Evolutionary conservation across 2,888 invertebrate genomes (phyloP), one percentile per base, ranked within the genome.

Genomic region (Monoplex corrugatus): DNA sequence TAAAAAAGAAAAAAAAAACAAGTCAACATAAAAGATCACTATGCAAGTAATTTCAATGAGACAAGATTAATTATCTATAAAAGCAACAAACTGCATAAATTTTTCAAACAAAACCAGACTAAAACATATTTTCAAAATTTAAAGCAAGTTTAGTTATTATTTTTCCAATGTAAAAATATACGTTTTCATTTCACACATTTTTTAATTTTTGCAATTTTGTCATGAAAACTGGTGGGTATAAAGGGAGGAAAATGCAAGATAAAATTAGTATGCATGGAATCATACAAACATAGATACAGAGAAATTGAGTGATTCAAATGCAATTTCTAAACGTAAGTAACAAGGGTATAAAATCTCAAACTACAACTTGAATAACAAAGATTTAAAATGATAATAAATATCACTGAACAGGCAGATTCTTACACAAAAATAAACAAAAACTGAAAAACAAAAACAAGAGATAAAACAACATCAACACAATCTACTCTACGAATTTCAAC

Each of bases 221-320:
- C 38, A 32, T 13, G 13, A 75, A 35, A 75, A 38, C 13, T 75
- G 75, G 75, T 8, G n/a, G n/a, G n/a, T n/a, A n/a, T n/a, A 44
- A 83, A 45, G 45, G 87, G 87, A 57, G 72, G 89, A 78, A 90
- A 82, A 86, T 75, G 88, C 86, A 90, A 88, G 89, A 83, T 83
- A 86, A 86, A 45, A 10, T 16, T 89, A 78, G 87, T 68, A 90
- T 89, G 90, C 89, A 89, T 80, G 84, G 87, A 90, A 87, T 89
- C 89, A 90, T 45, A 87, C 89, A 89, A 50, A 89, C 75, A 84
- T 45, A 89, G 57, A 84, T 45, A 88, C 43, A 50, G 57, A 87
- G 32, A 87, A 82, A 80, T 23, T 16, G 44, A 78, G 50, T 87
- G 45, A 40, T 45, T 44, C 43, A 87, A 72, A 87, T 50, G 45